Conservation (phyloP, 1,140 invertebrate genomes). For the Paraescarpia echinospica region DNA sequence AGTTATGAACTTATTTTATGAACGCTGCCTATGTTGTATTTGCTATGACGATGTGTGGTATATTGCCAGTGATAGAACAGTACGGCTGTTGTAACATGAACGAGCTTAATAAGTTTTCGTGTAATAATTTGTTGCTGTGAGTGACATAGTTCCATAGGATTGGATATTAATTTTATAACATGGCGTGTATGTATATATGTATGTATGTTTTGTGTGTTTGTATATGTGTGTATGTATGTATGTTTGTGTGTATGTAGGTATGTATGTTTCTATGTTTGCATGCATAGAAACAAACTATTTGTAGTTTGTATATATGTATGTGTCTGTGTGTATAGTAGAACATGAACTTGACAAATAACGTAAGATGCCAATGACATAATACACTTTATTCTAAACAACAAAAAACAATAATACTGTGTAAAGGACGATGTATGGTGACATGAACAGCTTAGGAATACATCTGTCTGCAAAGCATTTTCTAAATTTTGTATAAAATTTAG, state of each 20-base stretch:
- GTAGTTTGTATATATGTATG: too few species aligned
- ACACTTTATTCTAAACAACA: not conserved
- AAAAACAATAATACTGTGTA: not conserved
- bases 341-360: not conserved
- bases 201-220: too few species aligned
- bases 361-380: too few species aligned
- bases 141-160: not conserved
- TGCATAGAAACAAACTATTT: too few species aligned
- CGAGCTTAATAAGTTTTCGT: not conserved
- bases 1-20: not conserved
- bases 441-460: not conserved
- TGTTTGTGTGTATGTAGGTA: too few species aligned
- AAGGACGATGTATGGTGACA: not conserved
- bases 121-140: not conserved
- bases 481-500: not conserved
- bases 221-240: too few species aligned
- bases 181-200: too few species aligned
- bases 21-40: not conserved
- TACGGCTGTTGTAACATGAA: not conserved
- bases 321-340: too few species aligned
- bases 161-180: not conserved
- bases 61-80: not conserved
- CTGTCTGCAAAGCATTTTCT: not conserved
- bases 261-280: too few species aligned
- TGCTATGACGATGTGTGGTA: not conserved